Percentiles rank a stretch among this genome's conserved stretches.
Evolutionary conservation across 2,113 vertebrate species (phyloP).

Genomic region (Etheostoma cragini): DNA sequence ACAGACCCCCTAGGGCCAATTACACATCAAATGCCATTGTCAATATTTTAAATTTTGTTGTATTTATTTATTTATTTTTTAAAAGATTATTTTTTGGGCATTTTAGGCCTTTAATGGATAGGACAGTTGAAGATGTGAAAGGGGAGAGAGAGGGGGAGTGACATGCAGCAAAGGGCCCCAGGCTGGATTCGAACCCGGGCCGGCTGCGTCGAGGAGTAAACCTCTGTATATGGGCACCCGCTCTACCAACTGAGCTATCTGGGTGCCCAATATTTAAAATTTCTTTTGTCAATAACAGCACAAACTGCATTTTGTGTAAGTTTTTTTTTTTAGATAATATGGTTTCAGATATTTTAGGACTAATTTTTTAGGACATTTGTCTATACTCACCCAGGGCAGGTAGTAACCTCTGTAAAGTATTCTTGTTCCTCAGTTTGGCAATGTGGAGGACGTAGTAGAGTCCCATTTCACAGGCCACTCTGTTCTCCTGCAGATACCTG

Average conservation of each 20-base stretch:
- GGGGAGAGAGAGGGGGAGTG: no score
- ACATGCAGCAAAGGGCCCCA: no score
- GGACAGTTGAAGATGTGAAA: no score
- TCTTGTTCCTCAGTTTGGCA: slow-evolving; percentile 95
- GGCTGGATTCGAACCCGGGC: no score
- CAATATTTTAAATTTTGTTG: background rate
- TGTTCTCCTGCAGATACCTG: slow-evolving; percentile 94
- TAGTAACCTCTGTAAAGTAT: slow-evolving; percentile 92
- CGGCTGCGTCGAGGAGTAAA: no score
- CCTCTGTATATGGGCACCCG: no score
- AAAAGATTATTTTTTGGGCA: no score
- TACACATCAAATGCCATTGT: background rate
- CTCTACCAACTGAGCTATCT: no score
- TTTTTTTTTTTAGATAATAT: background rate
- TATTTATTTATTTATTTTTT: no score
- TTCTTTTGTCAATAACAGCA: background rate
- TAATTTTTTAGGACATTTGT: background rate
- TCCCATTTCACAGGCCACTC: slow-evolving; percentile 95
- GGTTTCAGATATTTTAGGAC: background rate
- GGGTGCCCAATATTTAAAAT: background rate
- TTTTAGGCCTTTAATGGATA: no score
- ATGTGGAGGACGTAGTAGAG: slow-evolving; percentile 96
- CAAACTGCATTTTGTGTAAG: background rate
- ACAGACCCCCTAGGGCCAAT: background rate
- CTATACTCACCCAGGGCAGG: slow-evolving; percentile 88